Conservation (phyloP, 2,113 vertebrate genomes). For the Suncus etruscus region DNA sequence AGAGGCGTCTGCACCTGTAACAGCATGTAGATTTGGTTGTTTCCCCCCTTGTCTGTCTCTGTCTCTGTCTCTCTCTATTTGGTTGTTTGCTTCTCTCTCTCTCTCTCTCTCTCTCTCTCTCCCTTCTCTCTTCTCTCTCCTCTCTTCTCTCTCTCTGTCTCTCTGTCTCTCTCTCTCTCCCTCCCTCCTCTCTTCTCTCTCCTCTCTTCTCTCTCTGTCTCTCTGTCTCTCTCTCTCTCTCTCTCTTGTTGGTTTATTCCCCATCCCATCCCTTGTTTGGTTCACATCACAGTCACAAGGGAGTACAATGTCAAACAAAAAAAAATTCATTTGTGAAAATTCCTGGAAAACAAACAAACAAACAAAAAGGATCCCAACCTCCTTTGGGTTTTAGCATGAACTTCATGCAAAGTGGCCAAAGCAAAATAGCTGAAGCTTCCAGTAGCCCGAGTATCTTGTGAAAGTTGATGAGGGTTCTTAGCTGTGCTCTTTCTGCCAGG, state of each 20-base stretch:
- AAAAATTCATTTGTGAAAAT: conserved; percentile 41
- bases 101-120: neutral
- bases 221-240: neutral
- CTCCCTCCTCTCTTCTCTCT: neutral
- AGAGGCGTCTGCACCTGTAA: too few relatives aligned
- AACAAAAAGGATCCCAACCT: conserved; percentile 66
- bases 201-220: neutral
- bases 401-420: conserved; percentile 79
- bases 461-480: conserved; percentile 71
- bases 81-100: neutral
- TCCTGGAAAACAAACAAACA: conserved; percentile 57
- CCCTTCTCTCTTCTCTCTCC: too few relatives aligned
- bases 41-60: conserved; percentile 18
- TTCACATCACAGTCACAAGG: conserved; percentile 72
- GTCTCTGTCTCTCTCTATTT: neutral
- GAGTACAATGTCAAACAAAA: conserved; percentile 49
- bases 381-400: conserved; percentile 76
- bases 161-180: neutral
- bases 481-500: conserved; percentile 78
- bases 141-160: neutral
- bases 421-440: conserved; percentile 68
- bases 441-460: conserved; percentile 75
- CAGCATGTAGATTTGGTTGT: neutral
- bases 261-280: conserved; percentile 26
- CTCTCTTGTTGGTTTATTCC: conserved; percentile 1